Evolutionary conservation across 2,797 vertebrate genomes (phyloP).

Genomic region (Spatula clypeata): DNA sequence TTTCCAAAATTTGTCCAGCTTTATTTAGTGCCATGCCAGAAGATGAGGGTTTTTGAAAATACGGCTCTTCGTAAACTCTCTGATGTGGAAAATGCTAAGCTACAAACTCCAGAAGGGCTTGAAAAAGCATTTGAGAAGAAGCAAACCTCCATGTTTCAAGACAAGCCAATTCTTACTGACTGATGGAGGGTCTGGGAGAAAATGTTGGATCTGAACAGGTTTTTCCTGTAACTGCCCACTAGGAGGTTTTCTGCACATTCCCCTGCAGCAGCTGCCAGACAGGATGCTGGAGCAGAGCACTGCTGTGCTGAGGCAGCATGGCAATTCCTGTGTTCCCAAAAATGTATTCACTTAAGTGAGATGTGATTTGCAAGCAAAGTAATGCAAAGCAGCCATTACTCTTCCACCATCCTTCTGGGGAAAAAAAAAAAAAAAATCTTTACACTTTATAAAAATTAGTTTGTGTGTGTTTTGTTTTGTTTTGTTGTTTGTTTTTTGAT

Average conservation of each 20-base stretch:
- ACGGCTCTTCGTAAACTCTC: neutral
- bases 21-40: neutral
- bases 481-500: neutral
- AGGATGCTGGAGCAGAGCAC: constrained; percentile 53
- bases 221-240: constrained; percentile 55
- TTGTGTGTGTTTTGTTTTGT: neutral
- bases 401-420: neutral
- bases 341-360: constrained; percentile 42
- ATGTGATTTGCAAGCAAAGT: constrained; percentile 58
- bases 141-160: constrained; percentile 13
- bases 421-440: neutral
- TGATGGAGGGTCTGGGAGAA: neutral
- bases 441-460: neutral
- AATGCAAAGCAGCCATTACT: constrained; percentile 11
- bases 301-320: constrained; percentile 58
- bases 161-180: constrained; percentile 32
- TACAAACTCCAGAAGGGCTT: neutral
- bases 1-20: constrained; percentile 40
- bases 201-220: constrained; percentile 37
- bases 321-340: constrained; percentile 48
- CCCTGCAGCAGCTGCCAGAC: constrained; percentile 52
- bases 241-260: constrained; percentile 59
- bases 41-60: constrained; percentile 30
- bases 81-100: neutral
- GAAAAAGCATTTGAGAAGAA: constrained; percentile 8